These are phyloP conservation scores for Theristus sp. DNA, from an alignment of 2,888 invertebrate genomes.

Conservation along the genomic window DNA sequence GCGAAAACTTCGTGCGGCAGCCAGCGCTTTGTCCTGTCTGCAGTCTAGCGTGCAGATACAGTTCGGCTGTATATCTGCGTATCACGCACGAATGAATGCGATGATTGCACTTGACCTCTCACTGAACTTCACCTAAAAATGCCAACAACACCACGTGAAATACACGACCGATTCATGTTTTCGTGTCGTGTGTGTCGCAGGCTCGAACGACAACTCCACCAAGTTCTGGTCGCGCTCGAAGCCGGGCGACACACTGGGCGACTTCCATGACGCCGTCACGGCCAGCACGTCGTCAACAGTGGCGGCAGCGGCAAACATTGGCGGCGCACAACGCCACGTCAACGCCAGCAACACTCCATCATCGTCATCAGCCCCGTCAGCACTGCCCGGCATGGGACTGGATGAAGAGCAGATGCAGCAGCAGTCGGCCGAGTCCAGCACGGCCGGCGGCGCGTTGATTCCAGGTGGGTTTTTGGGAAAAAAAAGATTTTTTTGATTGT, in stretches of 20 bases:
- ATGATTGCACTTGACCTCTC: too few relatives aligned
- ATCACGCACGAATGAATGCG: too few relatives aligned
- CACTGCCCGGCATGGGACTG: constrained; percentile 73
- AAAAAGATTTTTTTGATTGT: too few relatives aligned
- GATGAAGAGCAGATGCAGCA: constrained; percentile 63
- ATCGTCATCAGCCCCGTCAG: background rate
- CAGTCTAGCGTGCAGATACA: too few relatives aligned
- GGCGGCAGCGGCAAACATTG: background rate
- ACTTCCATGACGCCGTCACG: constrained; percentile 59
- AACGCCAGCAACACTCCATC: background rate
- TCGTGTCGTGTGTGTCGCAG: too few relatives aligned
- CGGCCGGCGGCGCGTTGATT: background rate
- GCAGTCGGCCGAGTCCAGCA: constrained; percentile 10
- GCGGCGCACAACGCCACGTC: background rate
- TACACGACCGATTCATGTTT: too few relatives aligned
- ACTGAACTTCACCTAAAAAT: too few relatives aligned
- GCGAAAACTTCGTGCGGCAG: too few relatives aligned
- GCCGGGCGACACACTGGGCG: constrained; percentile 92
- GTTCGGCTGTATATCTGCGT: too few relatives aligned
- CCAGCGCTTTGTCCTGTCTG: too few relatives aligned
- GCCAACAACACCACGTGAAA: too few relatives aligned
- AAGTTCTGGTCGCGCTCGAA: constrained; percentile 99
- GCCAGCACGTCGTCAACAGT: background rate
- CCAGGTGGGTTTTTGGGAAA: background rate
- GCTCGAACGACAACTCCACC: constrained; percentile 92